Evolutionary conservation across 2,113 vertebrate species (phyloP).

Genomic region (Vidua chalybeata): DNA sequence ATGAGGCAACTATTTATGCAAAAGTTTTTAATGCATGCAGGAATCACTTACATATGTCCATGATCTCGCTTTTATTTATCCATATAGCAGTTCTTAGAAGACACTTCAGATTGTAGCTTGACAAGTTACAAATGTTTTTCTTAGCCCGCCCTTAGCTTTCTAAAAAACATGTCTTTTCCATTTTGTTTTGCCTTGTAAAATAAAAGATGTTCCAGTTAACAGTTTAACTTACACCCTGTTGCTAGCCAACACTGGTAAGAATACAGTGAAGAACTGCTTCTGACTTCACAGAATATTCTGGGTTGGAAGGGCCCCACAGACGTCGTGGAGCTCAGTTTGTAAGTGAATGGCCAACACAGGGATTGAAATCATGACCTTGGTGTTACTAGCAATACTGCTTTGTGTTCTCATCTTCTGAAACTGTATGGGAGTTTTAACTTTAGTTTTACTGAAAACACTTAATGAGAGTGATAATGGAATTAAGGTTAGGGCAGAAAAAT

Average conservation of each 20-base stretch:
- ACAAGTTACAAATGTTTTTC: background rate
- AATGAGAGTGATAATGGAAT: background rate
- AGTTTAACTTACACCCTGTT: background rate
- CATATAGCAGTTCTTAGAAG: background rate
- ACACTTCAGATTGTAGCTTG: background rate
- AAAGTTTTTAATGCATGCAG: background rate
- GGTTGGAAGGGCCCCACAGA: background rate
- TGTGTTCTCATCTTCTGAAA: background rate
- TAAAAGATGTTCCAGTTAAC: background rate
- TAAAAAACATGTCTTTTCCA: background rate
- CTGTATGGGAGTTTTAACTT: background rate
- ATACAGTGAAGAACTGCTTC: background rate
- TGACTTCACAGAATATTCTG: background rate
- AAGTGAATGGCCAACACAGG: background rate
- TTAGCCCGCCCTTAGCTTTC: background rate
- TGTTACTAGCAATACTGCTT: background rate
- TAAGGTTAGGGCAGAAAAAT: background rate
- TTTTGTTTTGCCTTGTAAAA: background rate
- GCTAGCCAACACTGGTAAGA: background rate
- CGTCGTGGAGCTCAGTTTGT: rapidly evolving
- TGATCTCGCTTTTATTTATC: background rate
- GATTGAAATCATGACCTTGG: background rate
- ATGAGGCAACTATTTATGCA: background rate
- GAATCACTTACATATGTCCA: background rate
- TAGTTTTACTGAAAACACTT: background rate